Evolutionary conservation across 2,113 vertebrate genomes (phyloP).

Genomic region (Plestiodon gilberti): DNA sequence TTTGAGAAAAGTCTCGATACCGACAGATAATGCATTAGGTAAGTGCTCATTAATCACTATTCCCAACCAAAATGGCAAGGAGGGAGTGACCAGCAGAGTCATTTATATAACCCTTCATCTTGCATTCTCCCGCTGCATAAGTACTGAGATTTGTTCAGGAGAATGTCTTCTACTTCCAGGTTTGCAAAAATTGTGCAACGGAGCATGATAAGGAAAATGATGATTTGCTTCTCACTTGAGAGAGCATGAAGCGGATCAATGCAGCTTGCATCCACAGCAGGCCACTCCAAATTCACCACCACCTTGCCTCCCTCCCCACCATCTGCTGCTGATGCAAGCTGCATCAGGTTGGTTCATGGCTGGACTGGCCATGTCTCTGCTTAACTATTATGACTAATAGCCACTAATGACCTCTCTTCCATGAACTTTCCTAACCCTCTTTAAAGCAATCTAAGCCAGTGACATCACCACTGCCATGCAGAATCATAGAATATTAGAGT

Average conservation of each 20-base stretch:
- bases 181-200: not conserved
- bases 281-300: too few relatives aligned
- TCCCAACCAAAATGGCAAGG: not conserved
- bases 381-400: not conserved
- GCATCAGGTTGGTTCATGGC: too few relatives aligned
- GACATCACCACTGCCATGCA: not conserved
- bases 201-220: too few relatives aligned
- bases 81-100: not conserved
- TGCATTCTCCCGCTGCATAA: not conserved
- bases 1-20: conserved; percentile 72
- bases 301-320: not conserved
- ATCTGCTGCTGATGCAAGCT: not conserved
- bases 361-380: not conserved
- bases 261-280: too few relatives aligned
- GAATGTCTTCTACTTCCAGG: not conserved
- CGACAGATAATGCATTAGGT: conserved; percentile 62
- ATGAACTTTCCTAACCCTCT: not conserved
- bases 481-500: too few relatives aligned
- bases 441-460: not conserved
- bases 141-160: not conserved
- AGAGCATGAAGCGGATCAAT: too few relatives aligned
- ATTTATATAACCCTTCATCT: not conserved
- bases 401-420: not conserved
- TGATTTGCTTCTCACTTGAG: too few relatives aligned
- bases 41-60: not conserved